Conservation (phyloP, 2,888 invertebrate species). For the Tipula helvola region DNA sequence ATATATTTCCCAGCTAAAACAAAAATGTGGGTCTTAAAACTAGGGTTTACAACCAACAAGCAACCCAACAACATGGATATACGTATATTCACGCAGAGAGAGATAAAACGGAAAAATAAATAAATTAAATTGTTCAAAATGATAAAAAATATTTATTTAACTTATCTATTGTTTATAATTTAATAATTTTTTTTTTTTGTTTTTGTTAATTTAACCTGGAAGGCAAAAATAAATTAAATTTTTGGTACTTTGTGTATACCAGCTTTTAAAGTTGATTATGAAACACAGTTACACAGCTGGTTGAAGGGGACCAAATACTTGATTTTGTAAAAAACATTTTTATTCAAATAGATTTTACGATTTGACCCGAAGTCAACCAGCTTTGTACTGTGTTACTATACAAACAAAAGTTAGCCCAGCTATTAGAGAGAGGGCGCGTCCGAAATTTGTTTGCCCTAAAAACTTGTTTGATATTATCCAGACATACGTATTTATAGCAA, state of each 20-base stretch:
- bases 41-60: neutral
- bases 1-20: neutral
- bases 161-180: conserved; percentile 4
- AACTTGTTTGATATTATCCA: neutral
- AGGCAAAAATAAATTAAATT: neutral
- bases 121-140: neutral
- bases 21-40: neutral
- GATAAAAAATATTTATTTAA: neutral
- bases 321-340: conserved; percentile 23
- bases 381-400: conserved; percentile 41
- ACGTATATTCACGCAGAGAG: neutral
- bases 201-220: neutral
- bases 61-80: neutral
- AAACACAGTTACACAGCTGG: conserved; percentile 43
- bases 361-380: conserved; percentile 62
- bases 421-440: neutral
- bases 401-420: neutral
- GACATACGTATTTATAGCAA: neutral
- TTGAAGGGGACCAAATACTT: conserved; percentile 64
- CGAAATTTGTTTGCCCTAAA: neutral
- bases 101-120: neutral
- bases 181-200: neutral
- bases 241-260: conserved; percentile 6
- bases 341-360: conserved; percentile 23
- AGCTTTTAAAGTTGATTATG: neutral